Percentiles rank a stretch among this genome's conserved stretches.
Conservation (phyloP, 2,797 vertebrate genomes). For the Chanos chanos region DNA sequence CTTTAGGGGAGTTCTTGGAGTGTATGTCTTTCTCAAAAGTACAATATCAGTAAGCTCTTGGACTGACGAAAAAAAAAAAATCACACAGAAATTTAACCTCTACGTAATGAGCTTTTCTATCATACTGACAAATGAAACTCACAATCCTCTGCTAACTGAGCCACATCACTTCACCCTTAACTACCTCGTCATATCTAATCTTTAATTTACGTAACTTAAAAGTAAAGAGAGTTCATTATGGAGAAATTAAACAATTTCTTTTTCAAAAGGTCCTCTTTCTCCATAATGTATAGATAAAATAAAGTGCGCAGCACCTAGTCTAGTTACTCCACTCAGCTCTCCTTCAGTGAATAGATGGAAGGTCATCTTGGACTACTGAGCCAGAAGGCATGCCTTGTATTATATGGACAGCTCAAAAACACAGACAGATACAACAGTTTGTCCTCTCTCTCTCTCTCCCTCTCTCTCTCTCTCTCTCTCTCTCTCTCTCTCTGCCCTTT, state of each 20-base stretch:
- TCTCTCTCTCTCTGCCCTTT: background rate
- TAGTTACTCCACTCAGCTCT: conserved; percentile 33
- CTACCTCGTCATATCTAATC: no score
- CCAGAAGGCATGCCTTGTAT: conserved; percentile 5
- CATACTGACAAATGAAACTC: no score
- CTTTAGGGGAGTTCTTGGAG: no score
- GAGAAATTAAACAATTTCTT: background rate
- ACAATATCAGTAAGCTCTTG: no score
- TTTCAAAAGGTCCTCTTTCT: background rate
- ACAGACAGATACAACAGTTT: background rate
- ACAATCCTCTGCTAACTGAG: no score
- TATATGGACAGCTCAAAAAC: conserved; percentile 1
- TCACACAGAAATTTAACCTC: no score
- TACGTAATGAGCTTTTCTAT: no score
- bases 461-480: background rate
- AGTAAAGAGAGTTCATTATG: no score
- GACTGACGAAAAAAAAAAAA: no score
- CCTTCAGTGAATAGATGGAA: conserved; percentile 37
- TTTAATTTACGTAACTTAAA: no score
- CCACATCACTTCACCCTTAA: no score
- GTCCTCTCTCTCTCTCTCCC: background rate
- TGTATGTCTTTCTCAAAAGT: no score
- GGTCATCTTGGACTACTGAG: conserved; percentile 23
- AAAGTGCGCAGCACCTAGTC: conserved; percentile 6
- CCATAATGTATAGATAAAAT: conserved; percentile 10